Percentiles rank a stretch among this genome's conserved stretches.
phyloP scores from a whole-genome alignment of 2,797 vertebrate genomes.

The Allobates femoralis region DNA sequence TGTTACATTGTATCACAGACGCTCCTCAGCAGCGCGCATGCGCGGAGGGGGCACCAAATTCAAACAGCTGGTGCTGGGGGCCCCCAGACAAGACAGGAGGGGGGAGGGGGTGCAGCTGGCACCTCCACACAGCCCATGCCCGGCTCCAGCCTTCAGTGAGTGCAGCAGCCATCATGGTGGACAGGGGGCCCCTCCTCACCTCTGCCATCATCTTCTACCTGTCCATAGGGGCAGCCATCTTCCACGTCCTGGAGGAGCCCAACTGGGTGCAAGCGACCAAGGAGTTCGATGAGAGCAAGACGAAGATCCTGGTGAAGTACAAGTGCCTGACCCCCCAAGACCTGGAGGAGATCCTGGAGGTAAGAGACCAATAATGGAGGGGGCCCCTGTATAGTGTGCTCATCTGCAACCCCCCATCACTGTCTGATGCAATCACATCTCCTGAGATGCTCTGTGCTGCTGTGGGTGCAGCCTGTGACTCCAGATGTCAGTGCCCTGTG shows the following conservation, averaged over 20 bases:
- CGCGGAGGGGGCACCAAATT: conserved; percentile 76
- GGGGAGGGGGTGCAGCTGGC: conserved; percentile 34
- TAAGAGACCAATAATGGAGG: conserved; percentile 72
- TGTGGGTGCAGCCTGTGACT: not conserved
- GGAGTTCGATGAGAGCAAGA: conserved; percentile 80
- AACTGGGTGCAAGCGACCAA: conserved; percentile 86
- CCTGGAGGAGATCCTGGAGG: conserved; percentile 90
- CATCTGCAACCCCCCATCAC: not conserved
- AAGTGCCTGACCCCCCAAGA: conserved; percentile 88
- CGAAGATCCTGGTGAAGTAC: conserved; percentile 82
- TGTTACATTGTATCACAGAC: not conserved
- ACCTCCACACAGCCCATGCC: conserved; percentile 28
- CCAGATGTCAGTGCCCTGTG: no score
- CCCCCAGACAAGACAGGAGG: not conserved
- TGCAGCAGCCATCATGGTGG: conserved; percentile 83
- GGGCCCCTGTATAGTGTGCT: not conserved
- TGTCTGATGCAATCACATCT: conserved; percentile 6
- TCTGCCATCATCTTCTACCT: conserved; percentile 98
- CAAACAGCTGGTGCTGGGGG: conserved; percentile 70
- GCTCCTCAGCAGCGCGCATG: conserved; percentile 64
- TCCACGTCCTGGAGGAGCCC: conserved; percentile 95
- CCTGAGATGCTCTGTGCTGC: not conserved
- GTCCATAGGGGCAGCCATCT: conserved; percentile 98
- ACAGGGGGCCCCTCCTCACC: conserved; percentile 94
- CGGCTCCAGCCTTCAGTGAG: not conserved